Conservation (phyloP, 2,888 invertebrate species). For the Dyspetes luteomarginatus region DNA sequence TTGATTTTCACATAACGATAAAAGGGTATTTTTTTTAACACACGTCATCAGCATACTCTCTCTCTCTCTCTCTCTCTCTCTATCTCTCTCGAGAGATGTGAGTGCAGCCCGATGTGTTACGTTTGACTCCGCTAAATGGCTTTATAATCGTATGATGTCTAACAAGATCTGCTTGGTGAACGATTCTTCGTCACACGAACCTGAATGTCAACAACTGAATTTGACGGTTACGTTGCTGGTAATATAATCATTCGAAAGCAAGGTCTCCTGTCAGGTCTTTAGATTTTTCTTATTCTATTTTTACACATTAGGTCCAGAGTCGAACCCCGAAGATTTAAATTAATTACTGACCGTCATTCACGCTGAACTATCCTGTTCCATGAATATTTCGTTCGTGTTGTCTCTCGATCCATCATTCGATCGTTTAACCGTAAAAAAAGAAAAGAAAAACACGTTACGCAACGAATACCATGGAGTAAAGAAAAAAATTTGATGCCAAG, state of each 20-base stretch:
- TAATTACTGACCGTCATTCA: no score
- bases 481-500: no score
- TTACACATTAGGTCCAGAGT: not conserved
- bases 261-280: slow-evolving; percentile 12
- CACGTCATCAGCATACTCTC: slow-evolving; percentile 3
- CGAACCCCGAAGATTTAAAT: not conserved
- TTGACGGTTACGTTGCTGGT: slow-evolving; percentile 20
- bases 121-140: slow-evolving; percentile 17
- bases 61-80: no score
- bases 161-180: slow-evolving; percentile 3
- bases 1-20: no score
- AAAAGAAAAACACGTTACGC: no score
- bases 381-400: no score
- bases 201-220: slow-evolving; percentile 33
- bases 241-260: slow-evolving; percentile 38
- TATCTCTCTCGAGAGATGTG: not conserved
- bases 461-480: no score
- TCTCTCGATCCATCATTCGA: no score
- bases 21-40: not conserved
- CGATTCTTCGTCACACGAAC: slow-evolving; percentile 4
- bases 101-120: not conserved
- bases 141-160: slow-evolving; percentile 34
- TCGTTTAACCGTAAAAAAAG: no score
- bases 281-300: not conserved
- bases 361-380: no score